These are phyloP conservation scores for Amphiura filiformis DNA, from an alignment of 35 echinoderm and acorn worm species.

Conservation along the genomic window DNA sequence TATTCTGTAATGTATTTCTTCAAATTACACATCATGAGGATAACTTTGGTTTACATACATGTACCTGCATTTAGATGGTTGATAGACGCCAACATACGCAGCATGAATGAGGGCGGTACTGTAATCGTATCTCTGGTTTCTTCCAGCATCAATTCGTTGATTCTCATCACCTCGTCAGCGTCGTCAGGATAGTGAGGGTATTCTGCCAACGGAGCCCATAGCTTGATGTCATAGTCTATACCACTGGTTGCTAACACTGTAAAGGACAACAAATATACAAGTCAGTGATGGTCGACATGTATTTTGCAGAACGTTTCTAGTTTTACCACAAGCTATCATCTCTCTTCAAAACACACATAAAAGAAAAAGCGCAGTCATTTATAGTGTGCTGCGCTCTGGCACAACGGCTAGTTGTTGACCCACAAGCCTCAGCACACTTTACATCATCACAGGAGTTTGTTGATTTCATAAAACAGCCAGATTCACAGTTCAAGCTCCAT, in stretches of 20 bases:
- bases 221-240: conserved; percentile 97
- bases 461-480: no score
- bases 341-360: no score
- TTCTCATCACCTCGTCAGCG: conserved; percentile 90
- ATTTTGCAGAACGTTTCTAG: no score
- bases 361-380: no score
- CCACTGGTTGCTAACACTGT: conserved; percentile 95
- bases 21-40: background rate
- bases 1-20: background rate
- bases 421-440: no score
- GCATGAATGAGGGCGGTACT: conserved; percentile 96
- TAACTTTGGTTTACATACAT: background rate
- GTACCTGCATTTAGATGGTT: conserved; percentile 91
- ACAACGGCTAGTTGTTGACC: no score
- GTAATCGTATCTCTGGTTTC: conserved; percentile 98
- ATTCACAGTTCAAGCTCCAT: no score
- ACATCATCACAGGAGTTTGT: no score
- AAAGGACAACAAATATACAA: background rate
- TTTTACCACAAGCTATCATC: no score
- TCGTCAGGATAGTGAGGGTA: conserved; percentile 50
- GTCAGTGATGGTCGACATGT: conserved; percentile 73
- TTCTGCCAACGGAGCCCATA: conserved; percentile 75
- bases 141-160: conserved; percentile 98
- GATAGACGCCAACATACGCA: conserved; percentile 89
- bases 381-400: no score